Evolutionary conservation across 2,888 invertebrate genomes (phyloP), one percentile per base, ranked within the genome.

Genomic region (Drosophila neotestacea): DNA sequence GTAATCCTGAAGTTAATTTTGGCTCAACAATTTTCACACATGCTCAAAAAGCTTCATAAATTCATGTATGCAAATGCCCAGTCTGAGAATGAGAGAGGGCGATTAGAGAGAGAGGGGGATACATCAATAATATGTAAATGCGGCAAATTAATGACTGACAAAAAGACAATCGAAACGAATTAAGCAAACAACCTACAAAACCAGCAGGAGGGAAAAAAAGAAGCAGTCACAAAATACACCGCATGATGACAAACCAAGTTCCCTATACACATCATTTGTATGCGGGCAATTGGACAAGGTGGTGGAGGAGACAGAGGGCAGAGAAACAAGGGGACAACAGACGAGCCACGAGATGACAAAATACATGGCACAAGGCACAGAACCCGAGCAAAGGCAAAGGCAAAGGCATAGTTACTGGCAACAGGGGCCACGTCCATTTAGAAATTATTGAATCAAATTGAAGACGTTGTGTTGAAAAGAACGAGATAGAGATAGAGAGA

Each of bases 41-140:
- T 77, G 60, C 73, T 60, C 6, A 27, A 47, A 46, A 67, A 70
- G 69, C 64, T 62, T 47, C 50, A 74, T 61, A 70, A 64, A 68
- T 41, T 54, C 61, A 50, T 47, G 55, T 80, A 88, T 82, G 88
- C 86, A 83, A 85, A 88, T 88, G 77, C 11, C 2, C 13, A 16
- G 30, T 6, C n/a, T 16, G 50, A 27, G 32, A 4, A 41, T 42
- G 42, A 27, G 16, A 11, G 28, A 9, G 34, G 22, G 22, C 3
- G 22, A 22, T 22, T 3, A 54, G 65, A 7, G 30, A 42, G 32
- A 16, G 6, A n/a, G 38, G 7, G 36, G 55, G 41, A 9, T 36
- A 73, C 75, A 85, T 85, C 84, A 90, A 87, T 87, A 89, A 89
- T 90, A 89, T 89, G 89, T 81, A 87, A 89, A 90, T 89, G 81